phyloP scores from a whole-genome alignment of 2,113 vertebrate species.

The Pseudonaja textilis region DNA sequence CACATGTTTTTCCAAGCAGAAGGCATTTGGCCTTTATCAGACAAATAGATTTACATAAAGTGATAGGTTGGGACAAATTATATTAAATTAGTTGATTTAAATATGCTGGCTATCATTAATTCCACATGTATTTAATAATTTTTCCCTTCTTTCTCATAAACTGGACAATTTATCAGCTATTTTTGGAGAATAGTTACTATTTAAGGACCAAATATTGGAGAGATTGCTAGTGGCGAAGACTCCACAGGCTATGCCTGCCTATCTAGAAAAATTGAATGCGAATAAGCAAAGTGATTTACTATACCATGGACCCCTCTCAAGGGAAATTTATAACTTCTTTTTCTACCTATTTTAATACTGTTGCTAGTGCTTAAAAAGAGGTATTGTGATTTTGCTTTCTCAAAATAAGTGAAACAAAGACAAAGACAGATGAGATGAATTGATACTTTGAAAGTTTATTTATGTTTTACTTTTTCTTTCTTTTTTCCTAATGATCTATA shows the following conservation, averaged over 20 bases:
- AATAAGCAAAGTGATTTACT: background rate
- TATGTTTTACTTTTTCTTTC: slow-evolving; percentile 16
- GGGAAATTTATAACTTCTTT: slow-evolving; percentile 18
- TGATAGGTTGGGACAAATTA: background rate
- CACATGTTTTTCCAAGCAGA: background rate
- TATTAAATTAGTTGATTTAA: background rate
- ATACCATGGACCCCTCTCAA: background rate
- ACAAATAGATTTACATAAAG: background rate
- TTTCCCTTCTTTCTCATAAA: background rate
- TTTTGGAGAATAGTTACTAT: background rate
- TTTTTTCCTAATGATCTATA: background rate
- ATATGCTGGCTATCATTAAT: background rate
- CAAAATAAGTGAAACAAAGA: slow-evolving; percentile 5
- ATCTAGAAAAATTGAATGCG: background rate
- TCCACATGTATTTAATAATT: background rate
- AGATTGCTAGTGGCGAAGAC: background rate
- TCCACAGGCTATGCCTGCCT: background rate
- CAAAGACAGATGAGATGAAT: slow-evolving; percentile 12
- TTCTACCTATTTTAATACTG: background rate
- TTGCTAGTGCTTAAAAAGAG: background rate
- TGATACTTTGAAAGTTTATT: background rate
- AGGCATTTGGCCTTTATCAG: background rate
- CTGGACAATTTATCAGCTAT: background rate
- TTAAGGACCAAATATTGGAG: background rate
- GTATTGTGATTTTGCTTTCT: background rate